Evolutionary conservation across 2,888 invertebrate species (phyloP).

Genomic region (Rapana venosa): DNA sequence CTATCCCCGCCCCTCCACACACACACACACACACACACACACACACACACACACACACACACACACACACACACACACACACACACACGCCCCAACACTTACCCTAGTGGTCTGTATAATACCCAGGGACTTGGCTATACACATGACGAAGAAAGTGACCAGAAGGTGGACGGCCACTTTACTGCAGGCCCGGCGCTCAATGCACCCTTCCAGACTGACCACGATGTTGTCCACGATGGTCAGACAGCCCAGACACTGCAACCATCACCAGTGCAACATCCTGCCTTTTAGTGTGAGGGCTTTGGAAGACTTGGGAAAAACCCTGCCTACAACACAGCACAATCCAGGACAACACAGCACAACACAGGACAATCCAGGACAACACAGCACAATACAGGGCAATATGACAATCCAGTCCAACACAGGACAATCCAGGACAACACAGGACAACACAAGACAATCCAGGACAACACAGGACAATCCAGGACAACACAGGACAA

Average conservation of each 20-base stretch:
- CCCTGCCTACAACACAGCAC: too few relatives aligned
- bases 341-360: too few relatives aligned
- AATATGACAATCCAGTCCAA: too few relatives aligned
- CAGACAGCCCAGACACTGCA: constrained; percentile 66
- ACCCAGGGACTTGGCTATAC: constrained; percentile 62
- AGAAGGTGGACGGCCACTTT: constrained; percentile 65
- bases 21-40: neutral
- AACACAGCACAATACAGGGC: too few relatives aligned
- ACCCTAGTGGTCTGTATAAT: constrained; percentile 70
- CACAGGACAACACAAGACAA: too few relatives aligned
- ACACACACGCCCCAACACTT: neutral
- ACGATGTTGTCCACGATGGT: constrained; percentile 70
- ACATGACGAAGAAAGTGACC: constrained; percentile 65
- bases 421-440: too few relatives aligned
- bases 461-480: too few relatives aligned
- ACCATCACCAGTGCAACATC: constrained; percentile 38
- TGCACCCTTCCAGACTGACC: constrained; percentile 63
- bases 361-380: too few relatives aligned
- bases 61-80: constrained; percentile 4
- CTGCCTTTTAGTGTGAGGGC: too few relatives aligned
- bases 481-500: too few relatives aligned
- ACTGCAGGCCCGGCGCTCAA: constrained; percentile 60
- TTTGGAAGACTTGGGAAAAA: too few relatives aligned
- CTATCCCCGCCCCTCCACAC: too few relatives aligned
- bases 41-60: neutral